These are phyloP conservation scores for Boloria euphrosyne DNA, from an alignment of 2,888 invertebrate species.

Conservation along the genomic window DNA sequence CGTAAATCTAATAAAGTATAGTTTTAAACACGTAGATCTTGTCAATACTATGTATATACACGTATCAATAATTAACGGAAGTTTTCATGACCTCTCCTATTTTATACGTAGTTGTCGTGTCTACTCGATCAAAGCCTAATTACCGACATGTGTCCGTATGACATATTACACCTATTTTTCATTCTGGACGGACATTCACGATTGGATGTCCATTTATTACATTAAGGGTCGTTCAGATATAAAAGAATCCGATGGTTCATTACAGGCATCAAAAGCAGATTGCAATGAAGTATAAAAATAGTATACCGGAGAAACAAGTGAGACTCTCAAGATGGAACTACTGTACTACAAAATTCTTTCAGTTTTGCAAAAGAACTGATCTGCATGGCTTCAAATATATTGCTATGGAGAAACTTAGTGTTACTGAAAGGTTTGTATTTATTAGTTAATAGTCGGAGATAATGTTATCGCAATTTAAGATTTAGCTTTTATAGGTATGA, in stretches of 20 bases:
- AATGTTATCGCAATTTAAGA: too few species aligned
- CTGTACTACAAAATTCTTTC: conserved; percentile 57
- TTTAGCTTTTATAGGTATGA: too few species aligned
- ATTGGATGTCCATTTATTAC: conserved; percentile 3
- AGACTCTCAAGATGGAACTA: conserved; percentile 46
- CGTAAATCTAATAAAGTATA: too few species aligned
- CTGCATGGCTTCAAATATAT: conserved; percentile 88
- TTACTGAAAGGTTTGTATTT: conserved; percentile 79
- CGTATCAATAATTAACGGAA: conserved; percentile 14
- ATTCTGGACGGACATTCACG: conserved; percentile 36
- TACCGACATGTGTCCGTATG: conserved; percentile 49
- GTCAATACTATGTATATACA: neutral
- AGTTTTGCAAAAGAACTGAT: conserved; percentile 86
- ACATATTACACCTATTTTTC: conserved; percentile 49
- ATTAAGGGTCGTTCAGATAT: conserved; percentile 21
- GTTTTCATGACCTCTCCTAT: conserved; percentile 18
- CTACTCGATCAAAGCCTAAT: conserved; percentile 55
- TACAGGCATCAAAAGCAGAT: conserved; percentile 21
- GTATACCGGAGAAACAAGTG: conserved; percentile 29
- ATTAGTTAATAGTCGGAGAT: neutral
- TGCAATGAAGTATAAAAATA: conserved; percentile 26
- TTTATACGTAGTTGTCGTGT: conserved; percentile 41
- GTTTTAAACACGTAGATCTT: neutral
- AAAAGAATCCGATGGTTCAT: conserved; percentile 24
- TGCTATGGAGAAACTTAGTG: conserved; percentile 80